Percentiles rank a stretch among this genome's conserved stretches.
Conservation (phyloP, 1,140 invertebrate genomes). For the Lucilia cuprina region DNA sequence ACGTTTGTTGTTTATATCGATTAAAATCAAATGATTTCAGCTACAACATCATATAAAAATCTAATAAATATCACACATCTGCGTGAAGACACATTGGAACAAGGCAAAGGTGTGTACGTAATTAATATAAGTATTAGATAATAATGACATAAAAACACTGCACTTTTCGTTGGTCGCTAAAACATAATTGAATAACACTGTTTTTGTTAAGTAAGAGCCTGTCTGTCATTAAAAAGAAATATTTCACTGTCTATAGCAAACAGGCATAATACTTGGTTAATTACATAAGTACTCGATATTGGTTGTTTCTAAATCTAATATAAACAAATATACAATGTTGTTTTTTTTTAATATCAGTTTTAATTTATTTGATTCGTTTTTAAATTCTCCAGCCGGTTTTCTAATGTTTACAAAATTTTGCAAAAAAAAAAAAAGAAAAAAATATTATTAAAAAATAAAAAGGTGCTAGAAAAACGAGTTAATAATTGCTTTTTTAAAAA, state of each 20-base stretch:
- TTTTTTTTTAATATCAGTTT: not conserved
- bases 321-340: not conserved
- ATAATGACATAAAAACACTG: too few species aligned
- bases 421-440: not conserved
- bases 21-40: not conserved
- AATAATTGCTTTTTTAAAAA: not conserved
- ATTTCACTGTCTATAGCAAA: not conserved
- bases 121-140: too few species aligned
- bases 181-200: too few species aligned
- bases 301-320: not conserved
- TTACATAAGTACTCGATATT: not conserved
- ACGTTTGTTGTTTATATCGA: not conserved
- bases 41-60: not conserved
- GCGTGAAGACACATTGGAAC: not conserved
- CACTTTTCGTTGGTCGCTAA: too few species aligned
- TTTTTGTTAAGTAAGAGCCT: too few species aligned
- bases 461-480: not conserved
- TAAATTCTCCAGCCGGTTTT: not conserved
- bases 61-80: not conserved
- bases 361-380: not conserved
- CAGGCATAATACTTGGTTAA: too few species aligned
- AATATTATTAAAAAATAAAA: not conserved
- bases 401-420: not conserved
- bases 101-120: too few species aligned
- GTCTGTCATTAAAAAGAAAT: too few species aligned